Base-by-base conservation (phyloP, 2,797 vertebrate genomes). In the Crocodylus rhombifer region DNA sequence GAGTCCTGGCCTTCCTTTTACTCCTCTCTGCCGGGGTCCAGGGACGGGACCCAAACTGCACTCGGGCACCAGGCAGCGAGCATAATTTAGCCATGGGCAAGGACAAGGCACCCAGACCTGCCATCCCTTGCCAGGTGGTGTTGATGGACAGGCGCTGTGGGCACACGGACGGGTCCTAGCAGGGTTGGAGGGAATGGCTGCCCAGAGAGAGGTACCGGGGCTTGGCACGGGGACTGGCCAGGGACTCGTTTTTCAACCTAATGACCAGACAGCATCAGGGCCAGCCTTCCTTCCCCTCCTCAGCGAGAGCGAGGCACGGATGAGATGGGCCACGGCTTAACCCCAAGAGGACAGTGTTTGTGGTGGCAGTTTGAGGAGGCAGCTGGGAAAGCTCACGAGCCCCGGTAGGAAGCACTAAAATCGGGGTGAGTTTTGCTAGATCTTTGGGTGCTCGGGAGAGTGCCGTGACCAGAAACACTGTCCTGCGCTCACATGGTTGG, bases 11-110 rank as follows among this genome's bases (percentile, higher is more conserved):
- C 69, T 95, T 93, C 92, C 84, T 88, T 89, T 87, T 14, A 81
- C 82, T 76, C 33, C 63, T 88, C n/a, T 91, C 71, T 89, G 84
- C 91, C 63, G 67, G 33, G 92, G 62, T 92, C 82, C 78, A 51
- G 42, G 42, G 42, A 51, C 10, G 33, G 33, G 67, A 36, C 67
- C 33, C 30, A 36, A 30, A 7, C 64, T 3, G 33, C 20, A 36
- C n/a, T 14, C 6, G 42, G 89, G 42, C 25, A 56, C 20, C 67
- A 71, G 36, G 57, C 87, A 87, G 81, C 67, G 90, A 77, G 65
- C 64, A 76, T 85, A 67, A 51, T 9, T 51, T 77, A 51, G 89
- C 81, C 83, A 73, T 13, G 77, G 63, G 33, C 60, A 74, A 91
- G 78, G 86, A 80, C 79, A 51, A 92, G 85, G 69, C 21, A 25